Evolutionary conservation across 2,113 vertebrate genomes (phyloP).

Genomic region (Recurvirostra avosetta): DNA sequence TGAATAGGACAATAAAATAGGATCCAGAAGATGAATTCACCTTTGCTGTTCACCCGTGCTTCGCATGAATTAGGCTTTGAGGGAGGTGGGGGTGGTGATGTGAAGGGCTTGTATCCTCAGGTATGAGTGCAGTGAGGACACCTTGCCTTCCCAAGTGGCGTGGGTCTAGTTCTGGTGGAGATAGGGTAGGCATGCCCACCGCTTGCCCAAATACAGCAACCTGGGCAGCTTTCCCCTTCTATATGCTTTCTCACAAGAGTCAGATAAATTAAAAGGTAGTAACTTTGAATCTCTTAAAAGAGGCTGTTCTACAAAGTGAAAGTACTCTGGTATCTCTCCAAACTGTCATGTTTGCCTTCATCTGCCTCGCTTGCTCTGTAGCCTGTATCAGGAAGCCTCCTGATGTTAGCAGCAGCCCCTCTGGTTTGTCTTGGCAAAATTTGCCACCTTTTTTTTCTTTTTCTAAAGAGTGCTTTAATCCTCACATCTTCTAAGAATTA

Average conservation of each 20-base stretch:
- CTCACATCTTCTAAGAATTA: background rate
- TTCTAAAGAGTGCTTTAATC: background rate
- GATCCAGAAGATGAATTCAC: background rate
- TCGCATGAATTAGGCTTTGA: background rate
- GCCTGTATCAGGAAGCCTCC: background rate
- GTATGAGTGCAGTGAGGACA: rapidly evolving
- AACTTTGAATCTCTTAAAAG: background rate
- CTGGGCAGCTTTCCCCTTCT: background rate
- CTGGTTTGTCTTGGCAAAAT: background rate
- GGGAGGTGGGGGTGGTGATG: rapidly evolving
- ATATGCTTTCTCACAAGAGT: background rate
- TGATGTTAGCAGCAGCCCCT: background rate
- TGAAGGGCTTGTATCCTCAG: background rate
- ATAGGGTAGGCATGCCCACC: background rate
- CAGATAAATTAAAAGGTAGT: background rate
- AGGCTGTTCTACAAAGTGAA: background rate
- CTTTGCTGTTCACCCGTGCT: background rate
- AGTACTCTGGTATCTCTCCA: background rate
- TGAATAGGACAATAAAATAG: background rate
- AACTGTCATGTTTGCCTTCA: background rate
- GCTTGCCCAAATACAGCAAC: rapidly evolving
- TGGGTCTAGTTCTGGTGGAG: background rate
- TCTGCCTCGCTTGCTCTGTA: background rate
- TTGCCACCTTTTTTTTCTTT: background rate
- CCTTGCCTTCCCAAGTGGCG: rapidly evolving